Evolutionary conservation across 2,113 vertebrate genomes (phyloP), one percentile per base, ranked within the genome.

Genomic region (Formicarius rufipectus): DNA sequence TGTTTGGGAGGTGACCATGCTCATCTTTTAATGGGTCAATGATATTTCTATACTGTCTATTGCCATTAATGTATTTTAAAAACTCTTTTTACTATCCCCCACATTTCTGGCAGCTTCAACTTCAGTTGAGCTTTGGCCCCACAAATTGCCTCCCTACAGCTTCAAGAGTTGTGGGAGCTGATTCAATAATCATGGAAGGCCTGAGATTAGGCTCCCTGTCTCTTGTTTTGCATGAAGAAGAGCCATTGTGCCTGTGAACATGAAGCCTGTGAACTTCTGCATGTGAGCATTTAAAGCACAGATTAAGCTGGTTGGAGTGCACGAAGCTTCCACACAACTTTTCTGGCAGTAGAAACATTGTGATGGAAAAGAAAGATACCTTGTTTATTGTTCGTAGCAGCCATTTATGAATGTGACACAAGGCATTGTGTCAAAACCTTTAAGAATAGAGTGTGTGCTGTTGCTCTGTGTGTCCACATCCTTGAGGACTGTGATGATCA

Each of bases 171-270:
- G 9, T 53, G 35, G 64, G 4, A 72, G 2, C 17, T 74, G 33
- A 71, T 67, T 39, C 21, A 69, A 21, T 31, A 73, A 56, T 21
- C 6, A 6, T 14, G 7, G 28, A 76, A 80, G 15, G n/a, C 14
- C 42, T 63, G 25, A 58, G 25, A 47, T 77, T 60, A 53, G 53
- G 4, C 19, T 88, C 45, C 45, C 52, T 22, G 31, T 2, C 4
- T 52, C 31, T n/a, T 64, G 6, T 12, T 68, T 64, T 31, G 19
- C 5, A 4, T 75, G 35, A 75, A 21, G 58, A 92, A 55, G 6
- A 69, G 30, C 8, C 47, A 49, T 67, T 77, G 8, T 30, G 9
- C 19, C 6, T 25, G 27, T 45, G 39, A 13, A 40, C 0, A 0
- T 53, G n/a, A 87, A 44, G 7, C 12, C 31, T 59, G 8, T 72